Evolutionary conservation across 2,797 vertebrate species (phyloP).

Genomic region (Peromyscus melanophrys): DNA sequence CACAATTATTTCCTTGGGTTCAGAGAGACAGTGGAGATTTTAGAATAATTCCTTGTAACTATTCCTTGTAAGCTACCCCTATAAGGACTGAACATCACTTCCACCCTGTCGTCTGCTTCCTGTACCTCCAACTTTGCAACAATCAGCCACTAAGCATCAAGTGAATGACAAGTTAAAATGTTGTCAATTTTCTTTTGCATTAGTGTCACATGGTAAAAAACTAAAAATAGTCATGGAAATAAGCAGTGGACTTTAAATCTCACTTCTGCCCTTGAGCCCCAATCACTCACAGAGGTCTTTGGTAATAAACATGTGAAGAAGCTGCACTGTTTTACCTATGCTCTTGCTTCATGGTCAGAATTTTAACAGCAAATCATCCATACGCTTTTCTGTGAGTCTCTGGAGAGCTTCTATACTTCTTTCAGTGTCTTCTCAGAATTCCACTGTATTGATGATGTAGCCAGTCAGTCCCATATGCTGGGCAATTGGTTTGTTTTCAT

Average conservation of each 20-base stretch:
- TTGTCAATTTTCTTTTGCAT: background rate
- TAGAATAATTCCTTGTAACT: background rate
- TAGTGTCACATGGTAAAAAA: background rate
- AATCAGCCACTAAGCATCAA: background rate
- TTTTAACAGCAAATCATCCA: background rate
- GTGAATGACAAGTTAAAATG: background rate
- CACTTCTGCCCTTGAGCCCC: background rate
- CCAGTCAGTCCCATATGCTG: rapidly evolving
- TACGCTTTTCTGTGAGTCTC: background rate
- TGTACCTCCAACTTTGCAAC: background rate
- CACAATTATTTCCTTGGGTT: background rate
- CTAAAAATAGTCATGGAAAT: background rate
- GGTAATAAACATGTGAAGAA: too few relatives aligned
- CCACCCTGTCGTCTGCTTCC: too few relatives aligned
- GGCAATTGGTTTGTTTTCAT: too few relatives aligned
- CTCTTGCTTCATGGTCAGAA: background rate
- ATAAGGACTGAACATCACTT: background rate
- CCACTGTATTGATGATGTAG: rapidly evolving
- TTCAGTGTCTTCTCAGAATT: background rate
- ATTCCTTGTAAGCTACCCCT: too few relatives aligned
- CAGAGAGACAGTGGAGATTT: background rate
- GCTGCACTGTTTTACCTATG: too few relatives aligned
- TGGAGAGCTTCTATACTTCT: background rate
- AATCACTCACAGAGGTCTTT: background rate
- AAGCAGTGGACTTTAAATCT: background rate